A percentile compares a stretch with the other conserved stretches of the same genome.
Evolutionary conservation across 2,797 vertebrate genomes (phyloP).

Genomic region (Heteromormyrus szaboi): DNA sequence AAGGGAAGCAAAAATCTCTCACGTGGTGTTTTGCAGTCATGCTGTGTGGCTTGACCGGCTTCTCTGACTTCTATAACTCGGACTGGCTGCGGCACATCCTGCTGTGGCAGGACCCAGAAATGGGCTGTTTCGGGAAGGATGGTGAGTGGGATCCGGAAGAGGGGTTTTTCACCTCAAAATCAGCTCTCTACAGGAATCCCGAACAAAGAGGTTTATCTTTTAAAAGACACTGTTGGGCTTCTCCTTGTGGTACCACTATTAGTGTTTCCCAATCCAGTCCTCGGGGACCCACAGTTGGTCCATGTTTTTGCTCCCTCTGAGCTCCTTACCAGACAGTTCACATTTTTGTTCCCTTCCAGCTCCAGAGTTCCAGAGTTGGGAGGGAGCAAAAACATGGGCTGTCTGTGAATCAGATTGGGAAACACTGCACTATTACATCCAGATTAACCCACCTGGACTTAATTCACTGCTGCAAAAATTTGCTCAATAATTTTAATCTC

Average conservation of each 20-base stretch:
- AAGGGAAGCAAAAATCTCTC: not conserved
- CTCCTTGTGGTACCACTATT: not conserved
- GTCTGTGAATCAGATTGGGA: not conserved
- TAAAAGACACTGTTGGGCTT: not conserved
- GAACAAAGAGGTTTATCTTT: not conserved
- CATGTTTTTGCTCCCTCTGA: not conserved
- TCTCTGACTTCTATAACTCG: slow-evolving; percentile 75
- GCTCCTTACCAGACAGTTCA: not conserved
- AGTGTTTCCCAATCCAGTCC: not conserved
- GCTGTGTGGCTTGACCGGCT: slow-evolving; percentile 74
- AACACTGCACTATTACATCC: not conserved
- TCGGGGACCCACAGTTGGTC: not conserved
- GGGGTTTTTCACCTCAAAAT: not conserved
- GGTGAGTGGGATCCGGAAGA: slow-evolving; percentile 51
- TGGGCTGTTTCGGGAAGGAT: slow-evolving; percentile 72
- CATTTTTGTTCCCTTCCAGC: not conserved
- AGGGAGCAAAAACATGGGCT: not conserved
- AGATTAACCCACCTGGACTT: not conserved
- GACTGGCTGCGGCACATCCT: slow-evolving; percentile 74
- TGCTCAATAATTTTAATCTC: not conserved
- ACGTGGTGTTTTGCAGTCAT: slow-evolving; percentile 58
- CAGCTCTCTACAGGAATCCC: not conserved
- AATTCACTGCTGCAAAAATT: not conserved
- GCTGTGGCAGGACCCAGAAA: slow-evolving; percentile 61
- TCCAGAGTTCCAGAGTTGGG: too few relatives aligned